phyloP scores from a whole-genome alignment of 2,888 invertebrate species.

The Drosophila mercatorum region DNA sequence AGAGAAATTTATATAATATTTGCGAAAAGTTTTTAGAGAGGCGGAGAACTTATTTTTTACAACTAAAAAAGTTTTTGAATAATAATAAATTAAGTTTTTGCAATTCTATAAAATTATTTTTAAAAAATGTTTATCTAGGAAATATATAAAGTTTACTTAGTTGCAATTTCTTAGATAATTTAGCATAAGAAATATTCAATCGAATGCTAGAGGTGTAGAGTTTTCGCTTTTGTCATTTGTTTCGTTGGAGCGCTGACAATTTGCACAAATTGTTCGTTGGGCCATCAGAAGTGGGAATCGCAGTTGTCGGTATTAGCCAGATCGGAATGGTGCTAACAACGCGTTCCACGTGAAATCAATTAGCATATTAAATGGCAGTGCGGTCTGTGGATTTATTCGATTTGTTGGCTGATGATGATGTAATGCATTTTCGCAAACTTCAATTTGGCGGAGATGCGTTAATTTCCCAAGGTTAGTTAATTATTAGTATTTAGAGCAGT shows the following conservation, averaged over 20 bases:
- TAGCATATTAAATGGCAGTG: conserved; percentile 59
- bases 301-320: conserved; percentile 34
- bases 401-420: conserved; percentile 49
- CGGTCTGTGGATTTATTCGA: conserved; percentile 6
- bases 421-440: conserved; percentile 65
- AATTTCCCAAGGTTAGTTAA: conserved; percentile 65
- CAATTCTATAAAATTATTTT: no score
- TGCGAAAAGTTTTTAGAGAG: no score
- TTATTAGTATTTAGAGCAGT: conserved; percentile 60
- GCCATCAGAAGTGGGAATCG: conserved; percentile 10
- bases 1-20: not conserved
- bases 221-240: conserved; percentile 1
- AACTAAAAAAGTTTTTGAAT: no score
- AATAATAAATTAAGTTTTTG: no score
- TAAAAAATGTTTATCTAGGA: no score
- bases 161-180: not conserved
- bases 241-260: conserved; percentile 12
- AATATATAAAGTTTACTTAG: no score
- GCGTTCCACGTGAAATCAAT: conserved; percentile 73
- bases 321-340: conserved; percentile 57
- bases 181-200: not conserved
- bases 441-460: conserved; percentile 68
- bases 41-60: no score
- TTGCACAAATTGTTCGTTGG: conserved; percentile 12
- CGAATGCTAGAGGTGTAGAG: not conserved